Base-by-base conservation (phyloP, 2,888 invertebrate species). In the Sialis fuliginosa region DNA sequence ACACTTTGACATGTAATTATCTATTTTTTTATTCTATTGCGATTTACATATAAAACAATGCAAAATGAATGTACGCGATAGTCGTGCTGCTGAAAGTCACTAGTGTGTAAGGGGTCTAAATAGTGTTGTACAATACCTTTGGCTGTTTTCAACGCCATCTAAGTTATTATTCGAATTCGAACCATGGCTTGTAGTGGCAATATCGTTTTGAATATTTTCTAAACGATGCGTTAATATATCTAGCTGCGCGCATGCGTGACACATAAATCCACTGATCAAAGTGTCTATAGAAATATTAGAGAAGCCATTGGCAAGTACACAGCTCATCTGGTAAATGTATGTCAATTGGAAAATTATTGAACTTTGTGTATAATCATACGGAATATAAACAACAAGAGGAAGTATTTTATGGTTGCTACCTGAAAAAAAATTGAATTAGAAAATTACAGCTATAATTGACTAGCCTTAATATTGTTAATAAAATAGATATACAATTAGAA, bases 221-320 rank as follows among this genome's bases (percentile, higher is more conserved):
- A 72, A 55, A 0, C 65, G 54, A 35, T 65, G 52, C 1, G 64
- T 65, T 4, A 72, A 52, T n/a, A 74, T 60, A 30, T 60, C 61
- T 42, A 74, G 54, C 22, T 72, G 65, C 35, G 68, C 70, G 5
- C 65, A 59, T 51, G 67, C 66, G 56, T 70, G 68, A 1, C 67
- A 67, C 48, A 72, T 63, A 41, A 73, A 58, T 0, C 67, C 58
- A 1, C 67, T 63, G 39, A 67, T 65, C 48, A 70, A 54, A 1
- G 66, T 65, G 48, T 73, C 74, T 50, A 71, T 67, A 50, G 64
- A 63, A 1, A 73, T 65, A 56, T 74, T 73, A 47, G 70, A 61
- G 47, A 60, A 60, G 0, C 70, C 73, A 1, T 69, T 67, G 13
- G 69, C 54, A 34, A 61, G 57, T 7, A 72, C 60, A 0, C 68